Evolutionary conservation across 2,888 invertebrate genomes (phyloP).

Genomic region (Cecidostiba fungosa): DNA sequence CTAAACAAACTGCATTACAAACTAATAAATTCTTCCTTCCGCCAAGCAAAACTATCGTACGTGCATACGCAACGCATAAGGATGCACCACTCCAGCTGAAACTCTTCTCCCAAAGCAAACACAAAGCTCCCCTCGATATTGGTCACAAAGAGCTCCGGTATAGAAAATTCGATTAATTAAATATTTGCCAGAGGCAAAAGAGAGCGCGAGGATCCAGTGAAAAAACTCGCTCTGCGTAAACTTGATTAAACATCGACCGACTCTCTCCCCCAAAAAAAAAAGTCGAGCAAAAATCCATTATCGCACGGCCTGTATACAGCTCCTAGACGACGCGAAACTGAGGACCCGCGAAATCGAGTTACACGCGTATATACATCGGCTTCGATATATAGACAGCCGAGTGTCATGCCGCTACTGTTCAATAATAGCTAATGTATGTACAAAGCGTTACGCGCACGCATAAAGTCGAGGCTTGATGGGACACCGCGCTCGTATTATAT

Average conservation of each 20-base stretch:
- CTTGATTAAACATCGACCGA: background rate
- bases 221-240: slow-evolving; percentile 17
- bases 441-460: slow-evolving; percentile 46
- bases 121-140: background rate
- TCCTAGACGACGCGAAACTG: slow-evolving; percentile 40
- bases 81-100: background rate
- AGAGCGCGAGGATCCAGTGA: background rate
- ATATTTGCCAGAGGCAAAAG: background rate
- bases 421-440: slow-evolving; percentile 53
- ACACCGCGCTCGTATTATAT: slow-evolving; percentile 3
- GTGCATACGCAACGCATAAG: background rate
- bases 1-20: background rate
- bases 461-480: slow-evolving; percentile 58
- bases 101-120: background rate
- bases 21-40: background rate
- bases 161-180: slow-evolving; percentile 31
- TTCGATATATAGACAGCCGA: background rate
- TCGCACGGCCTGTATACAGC: background rate
- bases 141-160: slow-evolving; percentile 8
- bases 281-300: slow-evolving; percentile 22
- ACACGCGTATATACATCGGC: background rate
- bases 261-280: background rate
- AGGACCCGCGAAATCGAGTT: slow-evolving; percentile 58
- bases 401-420: slow-evolving; percentile 11
- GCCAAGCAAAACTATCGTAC: background rate